Evolutionary conservation across 1,140 invertebrate species (phyloP), one percentile per base, ranked within the genome.

Genomic region (Neodiprion lecontei): DNA sequence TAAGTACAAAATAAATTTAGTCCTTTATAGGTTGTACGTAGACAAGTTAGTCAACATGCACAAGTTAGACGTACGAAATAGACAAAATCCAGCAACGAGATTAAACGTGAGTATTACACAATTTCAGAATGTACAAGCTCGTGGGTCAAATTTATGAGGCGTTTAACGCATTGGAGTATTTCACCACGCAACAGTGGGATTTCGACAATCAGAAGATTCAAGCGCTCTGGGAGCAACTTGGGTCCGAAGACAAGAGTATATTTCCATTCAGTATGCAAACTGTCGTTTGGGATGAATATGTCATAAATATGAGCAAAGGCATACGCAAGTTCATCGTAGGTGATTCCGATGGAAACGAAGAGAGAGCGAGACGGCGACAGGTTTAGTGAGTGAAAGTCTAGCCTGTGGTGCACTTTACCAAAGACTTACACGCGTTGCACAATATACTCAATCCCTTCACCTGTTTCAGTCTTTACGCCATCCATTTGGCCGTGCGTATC

Each of bases 1-100:
- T 93, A 86, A 91, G 89, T 72, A 72, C 70, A 21, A 12, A 17
- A 61, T 17, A 66, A 12, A 47, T 47, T 47, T 40, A 9, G 17
- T 67, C 17, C 17, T 66, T 1, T 9, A 21, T 21, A 1, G 17
- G 17, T 21, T 21, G 0, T 21, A 21, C 17, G 28, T 5, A 40
- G 28, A 40, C 1, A 40, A 40, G 5, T 40, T 40, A 3, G 28
- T 40, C 1, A 28, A 28, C 5, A 28, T 28, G 0, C 28, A 28
- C 0, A n/a, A 61, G 3, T 17, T 17, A 17, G 17, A 17, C 17
- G 17, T 61, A 8, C 5, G n/a, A 61, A 4, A 5, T 61, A 61
- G 9, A 9, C 8, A 5, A 7, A 8, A 17, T 40, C 5, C 1
- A 40, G 28, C 28, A 40, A 3, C 28, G 28, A 40, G 28, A 40